Evolutionary conservation across 2,888 invertebrate genomes (phyloP).

Genomic region (Malthinus seriepunctatus): DNA sequence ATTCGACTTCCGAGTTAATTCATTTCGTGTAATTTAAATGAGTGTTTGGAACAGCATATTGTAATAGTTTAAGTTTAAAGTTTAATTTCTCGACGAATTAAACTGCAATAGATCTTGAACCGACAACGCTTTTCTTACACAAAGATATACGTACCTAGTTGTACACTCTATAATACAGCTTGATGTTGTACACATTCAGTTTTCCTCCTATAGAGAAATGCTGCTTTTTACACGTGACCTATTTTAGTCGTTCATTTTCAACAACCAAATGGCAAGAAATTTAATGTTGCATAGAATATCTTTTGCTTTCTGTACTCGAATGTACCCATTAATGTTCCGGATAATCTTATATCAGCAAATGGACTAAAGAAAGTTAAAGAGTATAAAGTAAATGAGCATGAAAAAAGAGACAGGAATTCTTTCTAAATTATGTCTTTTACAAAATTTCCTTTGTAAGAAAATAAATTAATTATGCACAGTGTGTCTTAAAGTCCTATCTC

Average conservation of each 20-base stretch:
- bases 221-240: constrained; percentile 20
- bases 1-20: constrained; percentile 14
- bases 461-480: no score
- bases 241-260: constrained; percentile 16
- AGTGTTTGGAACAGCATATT: constrained; percentile 18
- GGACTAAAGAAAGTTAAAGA: constrained; percentile 13
- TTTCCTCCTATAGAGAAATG: constrained; percentile 13
- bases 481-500: no score
- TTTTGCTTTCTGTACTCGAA: constrained; percentile 16
- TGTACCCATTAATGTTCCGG: constrained; percentile 19
- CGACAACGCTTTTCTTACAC: constrained; percentile 17
- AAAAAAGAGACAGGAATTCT: neutral
- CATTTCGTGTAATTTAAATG: constrained; percentile 20
- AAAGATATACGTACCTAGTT: no score
- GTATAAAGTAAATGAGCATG: constrained; percentile 14
- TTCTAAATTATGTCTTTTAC: neutral
- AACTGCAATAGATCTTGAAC: constrained; percentile 21
- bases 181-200: constrained; percentile 3
- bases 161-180: no score
- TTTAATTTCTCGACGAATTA: constrained; percentile 10
- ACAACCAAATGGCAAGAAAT: constrained; percentile 19
- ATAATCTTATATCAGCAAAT: constrained; percentile 21
- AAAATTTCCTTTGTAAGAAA: no score
- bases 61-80: constrained; percentile 16
- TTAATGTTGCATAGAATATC: constrained; percentile 22